phyloP scores from a whole-genome alignment of 2,113 vertebrate species.

The Emydocephalus ijimae region DNA sequence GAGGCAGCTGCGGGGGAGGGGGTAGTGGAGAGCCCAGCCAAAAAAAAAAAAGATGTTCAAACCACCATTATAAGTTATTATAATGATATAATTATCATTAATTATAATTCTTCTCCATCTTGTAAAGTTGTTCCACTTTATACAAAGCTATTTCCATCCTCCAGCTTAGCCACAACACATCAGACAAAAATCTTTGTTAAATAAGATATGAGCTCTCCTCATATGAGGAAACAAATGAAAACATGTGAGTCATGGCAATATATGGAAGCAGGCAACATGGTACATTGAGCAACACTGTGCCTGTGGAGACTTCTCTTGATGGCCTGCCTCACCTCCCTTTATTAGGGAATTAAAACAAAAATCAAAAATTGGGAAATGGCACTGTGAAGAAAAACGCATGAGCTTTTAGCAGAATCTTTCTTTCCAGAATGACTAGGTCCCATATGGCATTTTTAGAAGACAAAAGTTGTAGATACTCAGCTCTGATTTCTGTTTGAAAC shows the following conservation, averaged over 20 bases:
- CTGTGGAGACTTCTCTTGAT: neutral
- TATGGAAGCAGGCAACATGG: neutral
- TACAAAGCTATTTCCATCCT: neutral
- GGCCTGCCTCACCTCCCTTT: neutral
- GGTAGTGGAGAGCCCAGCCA: conserved; percentile 9
- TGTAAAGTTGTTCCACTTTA: neutral
- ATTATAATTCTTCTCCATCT: neutral
- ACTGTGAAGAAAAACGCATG: neutral
- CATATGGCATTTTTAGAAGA: neutral
- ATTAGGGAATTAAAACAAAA: neutral
- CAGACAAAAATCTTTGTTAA: neutral
- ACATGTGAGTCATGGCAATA: neutral
- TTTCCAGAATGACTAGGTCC: neutral
- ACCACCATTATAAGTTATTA: neutral
- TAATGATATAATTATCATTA: neutral
- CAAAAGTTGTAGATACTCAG: neutral
- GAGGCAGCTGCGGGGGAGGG: neutral
- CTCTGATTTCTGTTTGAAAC: neutral
- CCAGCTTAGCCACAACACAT: neutral
- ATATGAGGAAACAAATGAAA: neutral
- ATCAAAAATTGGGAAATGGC: neutral
- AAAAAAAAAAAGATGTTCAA: conserved; percentile 7
- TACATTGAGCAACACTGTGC: neutral
- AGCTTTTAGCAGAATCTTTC: neutral
- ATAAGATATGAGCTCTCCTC: neutral